Evolutionary conservation across 2,797 vertebrate species (phyloP), one percentile per base, ranked within the genome.

Genomic region (Spinus olivaceus): DNA sequence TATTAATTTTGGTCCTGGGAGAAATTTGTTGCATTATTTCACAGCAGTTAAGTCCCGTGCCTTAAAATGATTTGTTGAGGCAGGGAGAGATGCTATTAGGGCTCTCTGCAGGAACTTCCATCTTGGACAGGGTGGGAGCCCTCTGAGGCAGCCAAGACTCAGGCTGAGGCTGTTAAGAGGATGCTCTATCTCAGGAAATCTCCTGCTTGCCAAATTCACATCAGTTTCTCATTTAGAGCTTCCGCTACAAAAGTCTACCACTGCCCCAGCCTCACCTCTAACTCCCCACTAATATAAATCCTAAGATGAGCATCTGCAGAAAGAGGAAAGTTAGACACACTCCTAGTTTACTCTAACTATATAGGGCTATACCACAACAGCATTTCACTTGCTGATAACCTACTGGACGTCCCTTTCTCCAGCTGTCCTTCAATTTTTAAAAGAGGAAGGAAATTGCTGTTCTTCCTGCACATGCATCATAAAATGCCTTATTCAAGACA

Each of bases 171-270:
- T 89, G 64, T 56, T 65, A 47, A 69, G 35, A 90, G 32, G 81
- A 86, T 92, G 65, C 79, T 89, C 50, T 69, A 49, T 74, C 66
- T 79, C 76, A 74, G 69, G 72, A 83, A 87, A 19, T 56, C 39
- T 82, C n/a, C 30, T 28, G 32, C 57, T 91, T 94, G 95, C 94
- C 94, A 94, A 80, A 81, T 54, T 71, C 90, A 77, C 50, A 92
- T 87, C 84, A 67, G 88, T 67, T 89, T 89, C 74, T 91, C 69
- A 76, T 91, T 89, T 85, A 77, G 50, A 2, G 1, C 59, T 87
- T 92, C 91, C 4, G 2, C 72, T 94, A 92, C 72, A 69, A 89
- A 88, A 86, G 16, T 35, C 49, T 79, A 46, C 39, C 50, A 42
- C n/a, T 76, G 79, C 69, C 61, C n/a, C 89, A 80, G 42, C 61